Base-by-base conservation (phyloP, 92 coral and sea anemone genomes). In the Porites evermanni region DNA sequence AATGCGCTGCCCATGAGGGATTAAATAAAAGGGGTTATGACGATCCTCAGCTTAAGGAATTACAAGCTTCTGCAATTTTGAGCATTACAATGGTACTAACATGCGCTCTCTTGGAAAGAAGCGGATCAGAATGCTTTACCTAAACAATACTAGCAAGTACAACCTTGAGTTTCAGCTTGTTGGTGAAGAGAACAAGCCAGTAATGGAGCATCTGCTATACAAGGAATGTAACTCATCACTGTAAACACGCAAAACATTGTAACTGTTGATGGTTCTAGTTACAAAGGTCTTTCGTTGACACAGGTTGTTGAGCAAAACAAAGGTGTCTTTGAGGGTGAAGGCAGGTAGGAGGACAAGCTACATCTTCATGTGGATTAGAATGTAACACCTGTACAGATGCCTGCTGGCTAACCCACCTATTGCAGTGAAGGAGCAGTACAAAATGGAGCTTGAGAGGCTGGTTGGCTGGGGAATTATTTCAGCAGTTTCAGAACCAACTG, bases 321-420 rank as follows among this genome's bases (percentile, higher is more conserved):
- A 64, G 85, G 60, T 70, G 74, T 86, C 20, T 86, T 86, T 58
- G 85, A 67, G 75, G 85, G 85, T 2, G 88, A 84, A 56, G 81
- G 82, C 56, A 66, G 17, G 88, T 68, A 24, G 75, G 47, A 12
- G 54, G 88, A 64, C 29, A 72, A 75, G 38, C 66, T 85, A 65
- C 83, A 75, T 67, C 85, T 70, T 51, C 54, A 86, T 12, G 77
- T 78, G 11, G 72, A 78, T 47, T 78, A 72, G 11, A 21, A 53
- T 51, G 85, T 86, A 13, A 20, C 85, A 7, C 85, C 89, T 19
- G 84, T 78, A 12, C 82, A 64, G 29, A 59, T 77, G 23, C 81
- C 84, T 12, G 53, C 85, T 59, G 69, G 75, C 18, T 53, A 69
- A 77, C 78, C 78, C 81, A 24, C 88, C 88, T 18, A 17, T 85